Conservation (phyloP, 2,888 invertebrate species). For the Campoplex nolae region DNA sequence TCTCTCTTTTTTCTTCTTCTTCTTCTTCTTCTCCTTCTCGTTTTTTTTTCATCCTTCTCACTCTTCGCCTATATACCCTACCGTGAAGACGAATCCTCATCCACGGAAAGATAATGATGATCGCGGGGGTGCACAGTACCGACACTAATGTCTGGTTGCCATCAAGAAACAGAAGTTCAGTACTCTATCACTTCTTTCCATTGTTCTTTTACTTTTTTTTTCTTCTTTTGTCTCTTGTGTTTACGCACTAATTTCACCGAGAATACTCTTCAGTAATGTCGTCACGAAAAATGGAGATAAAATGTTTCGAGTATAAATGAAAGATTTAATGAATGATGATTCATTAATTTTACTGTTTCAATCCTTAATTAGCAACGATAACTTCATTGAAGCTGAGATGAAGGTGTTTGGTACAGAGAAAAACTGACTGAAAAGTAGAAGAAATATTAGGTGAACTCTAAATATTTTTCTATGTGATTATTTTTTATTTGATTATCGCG, state of each 20-base stretch:
- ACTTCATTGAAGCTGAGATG: background rate
- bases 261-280: background rate
- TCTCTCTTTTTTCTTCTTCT: conserved; percentile 26
- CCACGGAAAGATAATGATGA: conserved; percentile 76
- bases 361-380: background rate
- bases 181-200: conserved; percentile 18
- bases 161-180: conserved; percentile 50
- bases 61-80: conserved; percentile 38
- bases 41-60: conserved; percentile 12
- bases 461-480: background rate
- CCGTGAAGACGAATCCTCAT: conserved; percentile 71
- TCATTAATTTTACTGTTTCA: background rate
- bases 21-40: conserved; percentile 8
- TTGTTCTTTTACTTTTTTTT: background rate
- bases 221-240: conserved; percentile 14
- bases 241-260: conserved; percentile 45
- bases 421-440: background rate
- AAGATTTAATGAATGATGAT: background rate
- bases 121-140: conserved; percentile 74
- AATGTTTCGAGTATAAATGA: background rate
- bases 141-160: conserved; percentile 66
- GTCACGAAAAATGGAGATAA: conserved; percentile 1
- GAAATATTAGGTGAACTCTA: background rate
- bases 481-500: background rate
- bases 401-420: too few species aligned